Percentiles rank a stretch among this genome's conserved stretches.
These are phyloP conservation scores for Antheraea mylitta DNA, from an alignment of 1,140 invertebrate species.

Conservation along the genomic window DNA sequence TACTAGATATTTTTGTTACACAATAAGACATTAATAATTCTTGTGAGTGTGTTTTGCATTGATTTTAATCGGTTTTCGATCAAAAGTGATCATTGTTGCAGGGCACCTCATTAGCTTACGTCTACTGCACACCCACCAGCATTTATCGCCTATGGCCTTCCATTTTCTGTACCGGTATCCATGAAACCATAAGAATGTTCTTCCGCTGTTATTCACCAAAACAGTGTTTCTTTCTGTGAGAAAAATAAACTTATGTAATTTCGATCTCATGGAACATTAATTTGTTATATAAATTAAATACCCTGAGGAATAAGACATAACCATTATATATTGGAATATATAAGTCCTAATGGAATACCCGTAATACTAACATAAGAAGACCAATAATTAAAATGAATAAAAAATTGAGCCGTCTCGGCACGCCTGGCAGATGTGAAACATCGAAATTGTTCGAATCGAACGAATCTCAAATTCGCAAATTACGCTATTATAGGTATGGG, in stretches of 20 bases:
- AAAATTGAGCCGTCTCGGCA: too few species aligned
- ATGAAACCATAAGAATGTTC: constrained; percentile 18
- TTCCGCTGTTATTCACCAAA: not conserved
- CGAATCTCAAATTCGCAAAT: too few species aligned
- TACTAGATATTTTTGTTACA: not conserved
- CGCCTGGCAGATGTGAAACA: too few species aligned
- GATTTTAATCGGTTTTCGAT: constrained; percentile 18
- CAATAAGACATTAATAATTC: constrained; percentile 15
- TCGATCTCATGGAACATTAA: too few species aligned
- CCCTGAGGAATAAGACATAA: too few species aligned
- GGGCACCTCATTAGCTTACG: constrained; percentile 16
- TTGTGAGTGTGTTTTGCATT: constrained; percentile 35
- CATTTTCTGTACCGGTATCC: constrained; percentile 26
- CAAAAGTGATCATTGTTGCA: constrained; percentile 24
- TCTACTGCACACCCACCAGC: constrained; percentile 30
- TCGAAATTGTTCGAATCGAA: too few species aligned
- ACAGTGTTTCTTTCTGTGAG: not conserved
- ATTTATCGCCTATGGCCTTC: not conserved
- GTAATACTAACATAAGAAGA: too few species aligned
- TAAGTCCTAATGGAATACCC: too few species aligned
- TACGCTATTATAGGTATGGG: too few species aligned
- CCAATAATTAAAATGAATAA: too few species aligned
- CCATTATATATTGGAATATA: too few species aligned
- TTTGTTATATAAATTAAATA: too few species aligned
- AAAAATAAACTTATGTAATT: not conserved